phyloP scores from a whole-genome alignment of 2,113 vertebrate genomes.

The Sinocyclocheilus rhinocerous region DNA sequence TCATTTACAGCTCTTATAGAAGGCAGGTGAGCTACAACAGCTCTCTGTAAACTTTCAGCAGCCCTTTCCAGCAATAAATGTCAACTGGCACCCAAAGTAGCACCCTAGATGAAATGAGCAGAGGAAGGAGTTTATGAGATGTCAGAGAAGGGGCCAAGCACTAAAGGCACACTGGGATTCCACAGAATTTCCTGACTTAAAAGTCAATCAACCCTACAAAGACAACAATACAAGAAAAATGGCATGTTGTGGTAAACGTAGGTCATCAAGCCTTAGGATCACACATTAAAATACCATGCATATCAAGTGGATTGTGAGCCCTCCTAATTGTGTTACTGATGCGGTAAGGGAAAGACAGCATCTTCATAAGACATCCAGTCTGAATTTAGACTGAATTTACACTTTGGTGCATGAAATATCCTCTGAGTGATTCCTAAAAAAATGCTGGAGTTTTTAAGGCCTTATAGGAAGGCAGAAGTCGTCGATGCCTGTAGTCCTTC shows the following conservation, averaged over 20 bases:
- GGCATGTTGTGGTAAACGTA: neutral
- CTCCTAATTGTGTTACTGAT: neutral
- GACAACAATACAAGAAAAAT: neutral
- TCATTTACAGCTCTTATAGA: neutral
- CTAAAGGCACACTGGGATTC: conserved; percentile 28
- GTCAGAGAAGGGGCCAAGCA: neutral
- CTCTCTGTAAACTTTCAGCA: conserved; percentile 5
- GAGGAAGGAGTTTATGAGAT: neutral
- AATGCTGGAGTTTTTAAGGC: conserved; percentile 31
- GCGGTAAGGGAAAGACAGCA: neutral
- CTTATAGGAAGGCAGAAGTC: neutral
- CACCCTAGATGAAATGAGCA: neutral
- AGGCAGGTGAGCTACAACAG: conserved; percentile 15
- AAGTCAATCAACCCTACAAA: conserved; percentile 24
- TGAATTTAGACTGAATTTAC: neutral
- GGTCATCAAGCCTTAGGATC: neutral
- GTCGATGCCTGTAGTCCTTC: neutral
- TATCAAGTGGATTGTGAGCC: too few species aligned
- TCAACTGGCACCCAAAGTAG: neutral
- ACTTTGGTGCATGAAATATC: conserved; percentile 31
- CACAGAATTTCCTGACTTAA: conserved; percentile 24
- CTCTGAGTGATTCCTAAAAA: neutral
- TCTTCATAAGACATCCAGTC: neutral
- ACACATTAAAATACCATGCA: neutral
- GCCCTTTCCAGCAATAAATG: conserved; percentile 22